These are phyloP conservation scores for Liodrosophila aerea DNA, from an alignment of 2,888 invertebrate genomes.

Conservation along the genomic window DNA sequence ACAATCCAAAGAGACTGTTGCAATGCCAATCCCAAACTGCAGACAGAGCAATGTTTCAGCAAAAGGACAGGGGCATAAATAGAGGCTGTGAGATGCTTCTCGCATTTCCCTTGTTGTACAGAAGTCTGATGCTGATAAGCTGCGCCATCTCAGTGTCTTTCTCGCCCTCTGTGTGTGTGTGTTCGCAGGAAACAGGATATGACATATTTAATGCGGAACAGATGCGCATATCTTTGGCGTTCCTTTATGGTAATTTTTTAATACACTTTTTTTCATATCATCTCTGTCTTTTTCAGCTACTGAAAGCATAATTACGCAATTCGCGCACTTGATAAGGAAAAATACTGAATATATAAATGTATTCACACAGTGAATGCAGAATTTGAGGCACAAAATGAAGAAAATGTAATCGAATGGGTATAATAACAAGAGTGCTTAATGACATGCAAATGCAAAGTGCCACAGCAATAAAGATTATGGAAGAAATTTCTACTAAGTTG, in stretches of 20 bases:
- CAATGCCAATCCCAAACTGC: slow-evolving; percentile 26
- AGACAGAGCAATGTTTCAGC: slow-evolving; percentile 12
- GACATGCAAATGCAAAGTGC: slow-evolving; percentile 54
- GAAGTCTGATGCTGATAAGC: slow-evolving; percentile 60
- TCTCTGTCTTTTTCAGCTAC: slow-evolving; percentile 39
- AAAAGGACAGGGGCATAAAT: slow-evolving; percentile 30
- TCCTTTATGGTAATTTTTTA: slow-evolving; percentile 30
- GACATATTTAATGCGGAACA: slow-evolving; percentile 77
- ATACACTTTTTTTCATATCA: slow-evolving; percentile 31
- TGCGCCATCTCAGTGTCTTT: slow-evolving; percentile 17
- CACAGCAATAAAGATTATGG: slow-evolving; percentile 11
- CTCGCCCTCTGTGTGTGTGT: slow-evolving; percentile 1
- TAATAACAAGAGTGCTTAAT: slow-evolving; percentile 53
- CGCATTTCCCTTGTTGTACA: slow-evolving; percentile 32
- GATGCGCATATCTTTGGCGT: slow-evolving; percentile 62
- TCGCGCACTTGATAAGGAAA: slow-evolving; percentile 26
- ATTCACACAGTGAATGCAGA: slow-evolving; percentile 1
- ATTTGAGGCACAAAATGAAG: slow-evolving; percentile 14
- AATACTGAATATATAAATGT: slow-evolving; percentile 5
- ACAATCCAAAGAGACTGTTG: slow-evolving; percentile 6
- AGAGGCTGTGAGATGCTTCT: slow-evolving; percentile 15
- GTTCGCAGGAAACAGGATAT: slow-evolving; percentile 77
- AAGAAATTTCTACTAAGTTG: slow-evolving; percentile 9
- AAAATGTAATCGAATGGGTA: slow-evolving; percentile 3
- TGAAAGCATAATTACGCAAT: slow-evolving; percentile 48